Percentiles rank a stretch among this genome's conserved stretches.
Evolutionary conservation across 2,113 vertebrate genomes (phyloP).

Genomic region (Xenus cinereus): DNA sequence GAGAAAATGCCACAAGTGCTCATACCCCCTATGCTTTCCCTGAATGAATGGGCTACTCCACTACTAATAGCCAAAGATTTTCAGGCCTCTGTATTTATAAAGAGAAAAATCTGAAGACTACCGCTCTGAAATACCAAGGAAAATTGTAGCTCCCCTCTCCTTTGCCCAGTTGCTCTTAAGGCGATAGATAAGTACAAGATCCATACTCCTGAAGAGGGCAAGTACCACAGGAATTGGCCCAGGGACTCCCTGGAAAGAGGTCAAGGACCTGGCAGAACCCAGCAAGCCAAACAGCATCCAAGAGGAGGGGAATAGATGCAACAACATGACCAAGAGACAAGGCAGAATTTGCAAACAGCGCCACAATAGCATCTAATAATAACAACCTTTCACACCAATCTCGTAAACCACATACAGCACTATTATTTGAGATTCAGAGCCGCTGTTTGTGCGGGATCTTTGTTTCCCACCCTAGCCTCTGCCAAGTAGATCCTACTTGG

Average conservation of each 20-base stretch:
- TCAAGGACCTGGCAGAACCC: not conserved
- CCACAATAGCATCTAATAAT: not conserved
- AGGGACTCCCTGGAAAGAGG: not conserved
- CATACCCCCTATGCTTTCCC: not conserved
- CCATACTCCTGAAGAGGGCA: not conserved
- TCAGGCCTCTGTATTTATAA: not conserved
- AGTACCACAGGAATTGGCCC: fast-evolving
- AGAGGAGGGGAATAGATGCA: not conserved
- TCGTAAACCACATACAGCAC: fast-evolving
- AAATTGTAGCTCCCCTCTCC: not conserved
- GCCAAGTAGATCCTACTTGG: not conserved
- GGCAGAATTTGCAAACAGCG: not conserved
- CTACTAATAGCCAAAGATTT: not conserved
- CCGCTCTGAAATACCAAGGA: not conserved
- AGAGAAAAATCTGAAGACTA: not conserved
- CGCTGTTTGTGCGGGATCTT: not conserved
- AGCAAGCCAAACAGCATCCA: not conserved
- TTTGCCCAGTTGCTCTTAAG: not conserved
- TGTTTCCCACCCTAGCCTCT: not conserved
- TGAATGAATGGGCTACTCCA: not conserved
- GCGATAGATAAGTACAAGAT: not conserved
- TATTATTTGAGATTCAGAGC: not conserved
- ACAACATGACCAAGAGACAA: not conserved
- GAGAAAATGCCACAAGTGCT: not conserved
- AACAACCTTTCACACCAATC: not conserved